A percentile compares a stretch with the other conserved stretches of the same genome.
phyloP scores from a whole-genome alignment of 2,797 vertebrate genomes.

The Xiphophorus birchmanni region DNA sequence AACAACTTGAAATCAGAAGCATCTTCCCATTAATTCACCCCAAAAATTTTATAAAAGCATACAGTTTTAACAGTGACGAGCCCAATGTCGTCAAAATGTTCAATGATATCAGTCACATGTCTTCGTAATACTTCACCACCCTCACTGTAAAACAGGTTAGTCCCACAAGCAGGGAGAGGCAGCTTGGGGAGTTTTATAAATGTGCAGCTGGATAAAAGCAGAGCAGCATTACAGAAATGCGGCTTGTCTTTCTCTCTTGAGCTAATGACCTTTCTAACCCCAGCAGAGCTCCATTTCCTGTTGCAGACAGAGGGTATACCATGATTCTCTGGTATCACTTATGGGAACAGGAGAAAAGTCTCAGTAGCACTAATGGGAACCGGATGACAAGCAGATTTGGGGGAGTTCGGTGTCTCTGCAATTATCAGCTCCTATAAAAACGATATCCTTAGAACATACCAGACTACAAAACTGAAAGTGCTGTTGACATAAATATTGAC shows the following conservation, averaged over 20 bases:
- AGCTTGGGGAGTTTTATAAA: conserved; percentile 7
- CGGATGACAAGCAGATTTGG: conserved; percentile 3
- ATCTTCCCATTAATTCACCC: neutral
- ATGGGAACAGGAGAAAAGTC: conserved; percentile 26
- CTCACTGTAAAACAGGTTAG: neutral
- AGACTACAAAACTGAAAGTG: neutral
- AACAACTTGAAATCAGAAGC: neutral
- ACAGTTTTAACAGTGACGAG: neutral
- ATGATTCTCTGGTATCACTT: conserved; percentile 39
- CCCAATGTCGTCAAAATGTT: neutral
- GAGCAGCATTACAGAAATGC: conserved; percentile 18
- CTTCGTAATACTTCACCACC: neutral
- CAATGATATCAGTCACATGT: neutral
- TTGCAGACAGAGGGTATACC: conserved; percentile 28
- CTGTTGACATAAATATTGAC: neutral
- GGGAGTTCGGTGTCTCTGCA: neutral
- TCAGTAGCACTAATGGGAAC: conserved; percentile 23
- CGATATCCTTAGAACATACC: neutral
- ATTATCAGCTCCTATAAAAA: neutral
- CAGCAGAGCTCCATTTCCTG: conserved; percentile 68
- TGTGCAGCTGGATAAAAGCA: conserved; percentile 12
- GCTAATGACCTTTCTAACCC: conserved; percentile 59
- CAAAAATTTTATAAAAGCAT: neutral
- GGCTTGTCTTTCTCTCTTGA: conserved; percentile 23
- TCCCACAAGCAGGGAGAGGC: neutral